phyloP scores from a whole-genome alignment of 2,797 vertebrate genomes.

The Xyrichtys novacula region DNA sequence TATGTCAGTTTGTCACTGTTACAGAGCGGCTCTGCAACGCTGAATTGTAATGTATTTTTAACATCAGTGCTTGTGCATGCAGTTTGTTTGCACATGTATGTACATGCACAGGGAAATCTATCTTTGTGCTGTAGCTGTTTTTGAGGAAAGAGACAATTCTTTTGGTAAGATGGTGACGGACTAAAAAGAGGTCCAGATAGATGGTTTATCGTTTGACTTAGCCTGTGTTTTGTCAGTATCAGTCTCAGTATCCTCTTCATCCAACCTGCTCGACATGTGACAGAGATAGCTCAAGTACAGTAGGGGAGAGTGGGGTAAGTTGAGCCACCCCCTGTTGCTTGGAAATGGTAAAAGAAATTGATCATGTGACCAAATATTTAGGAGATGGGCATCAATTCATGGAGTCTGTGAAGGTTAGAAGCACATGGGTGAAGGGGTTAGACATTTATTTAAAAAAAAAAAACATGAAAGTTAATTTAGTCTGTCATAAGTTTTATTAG shows the following conservation, averaged over 20 bases:
- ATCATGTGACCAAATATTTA: too few relatives aligned
- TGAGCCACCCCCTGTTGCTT: too few relatives aligned
- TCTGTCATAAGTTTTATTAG: too few relatives aligned
- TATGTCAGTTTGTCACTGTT: constrained; percentile 37
- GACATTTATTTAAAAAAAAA: too few relatives aligned
- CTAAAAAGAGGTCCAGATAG: constrained; percentile 65
- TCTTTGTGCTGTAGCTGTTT: constrained; percentile 19
- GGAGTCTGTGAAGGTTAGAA: too few relatives aligned
- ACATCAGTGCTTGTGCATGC: not conserved
- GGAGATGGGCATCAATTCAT: too few relatives aligned
- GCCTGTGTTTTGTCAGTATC: constrained; percentile 72
- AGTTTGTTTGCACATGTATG: constrained; percentile 7
- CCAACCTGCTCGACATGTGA: constrained; percentile 52
- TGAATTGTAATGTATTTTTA: not conserved
- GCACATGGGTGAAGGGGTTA: too few relatives aligned
- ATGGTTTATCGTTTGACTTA: constrained; percentile 74
- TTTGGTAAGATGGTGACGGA: constrained; percentile 38
- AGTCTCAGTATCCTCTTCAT: constrained; percentile 67
- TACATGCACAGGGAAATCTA: not conserved
- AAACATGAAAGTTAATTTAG: too few relatives aligned
- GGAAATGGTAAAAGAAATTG: too few relatives aligned
- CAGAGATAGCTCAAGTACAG: constrained; percentile 57
- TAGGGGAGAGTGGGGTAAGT: too few relatives aligned
- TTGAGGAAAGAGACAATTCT: constrained; percentile 41
- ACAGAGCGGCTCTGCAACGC: not conserved